phyloP scores from a whole-genome alignment of 2,888 invertebrate genomes.

The Norana najaformis region DNA sequence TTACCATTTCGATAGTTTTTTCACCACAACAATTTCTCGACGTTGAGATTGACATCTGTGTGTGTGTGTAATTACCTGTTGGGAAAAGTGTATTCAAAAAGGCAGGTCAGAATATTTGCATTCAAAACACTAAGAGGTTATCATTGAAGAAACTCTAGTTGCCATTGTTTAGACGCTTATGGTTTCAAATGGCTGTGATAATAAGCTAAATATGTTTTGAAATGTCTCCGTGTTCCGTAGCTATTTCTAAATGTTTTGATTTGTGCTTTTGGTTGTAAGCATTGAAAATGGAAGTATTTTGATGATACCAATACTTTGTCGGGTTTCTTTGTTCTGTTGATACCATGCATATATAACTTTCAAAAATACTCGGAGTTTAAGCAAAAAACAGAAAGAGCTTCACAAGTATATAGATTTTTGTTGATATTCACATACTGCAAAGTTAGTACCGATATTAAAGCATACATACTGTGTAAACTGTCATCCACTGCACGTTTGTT shows the following conservation, averaged over 20 bases:
- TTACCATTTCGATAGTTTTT: neutral
- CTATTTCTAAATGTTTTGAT: conserved; percentile 1
- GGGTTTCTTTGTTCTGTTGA: neutral
- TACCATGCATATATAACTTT: neutral
- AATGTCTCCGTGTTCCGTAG: neutral
- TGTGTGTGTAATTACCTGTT: neutral
- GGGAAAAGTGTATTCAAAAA: neutral
- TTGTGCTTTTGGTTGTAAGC: neutral
- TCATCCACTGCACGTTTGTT: neutral
- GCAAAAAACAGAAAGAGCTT: too few relatives aligned
- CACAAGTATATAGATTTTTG: too few relatives aligned
- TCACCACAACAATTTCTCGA: neutral
- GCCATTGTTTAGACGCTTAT: neutral
- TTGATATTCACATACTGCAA: too few relatives aligned
- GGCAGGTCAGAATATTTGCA: neutral
- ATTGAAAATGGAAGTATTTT: neutral
- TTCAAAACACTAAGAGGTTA: neutral
- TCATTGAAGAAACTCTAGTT: neutral
- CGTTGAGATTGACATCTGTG: neutral
- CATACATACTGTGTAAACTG: neutral
- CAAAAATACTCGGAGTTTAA: too few relatives aligned
- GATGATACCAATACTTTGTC: neutral
- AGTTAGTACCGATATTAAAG: neutral
- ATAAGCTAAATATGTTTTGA: too few relatives aligned
- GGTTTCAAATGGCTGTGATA: conserved; percentile 13